Evolutionary conservation across 2,797 vertebrate genomes (phyloP), one percentile per base, ranked within the genome.

Genomic region (Pipistrellus nathusii): DNA sequence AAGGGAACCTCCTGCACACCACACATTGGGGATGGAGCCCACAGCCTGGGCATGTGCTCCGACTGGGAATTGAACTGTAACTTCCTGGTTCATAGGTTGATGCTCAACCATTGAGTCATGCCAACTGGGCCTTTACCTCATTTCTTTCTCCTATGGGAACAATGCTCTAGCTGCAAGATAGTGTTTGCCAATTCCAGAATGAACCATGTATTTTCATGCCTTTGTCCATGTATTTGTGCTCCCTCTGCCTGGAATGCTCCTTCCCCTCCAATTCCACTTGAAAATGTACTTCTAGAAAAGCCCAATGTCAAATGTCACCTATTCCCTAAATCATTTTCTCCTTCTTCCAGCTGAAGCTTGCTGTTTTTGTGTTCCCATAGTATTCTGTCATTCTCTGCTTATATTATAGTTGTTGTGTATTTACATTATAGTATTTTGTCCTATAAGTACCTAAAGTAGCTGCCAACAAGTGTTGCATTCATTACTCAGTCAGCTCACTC

Each of bases 201-300:
- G 86, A 84, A 57, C 12, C 62, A 4, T 72, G 1, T 62, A 23
- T 64, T 83, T 85, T 89, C 5, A 3, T 69, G 55, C 23, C 71
- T 94, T 94, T 80, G 25, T 17, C 13, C 1, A 6, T 59, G 2
- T 85, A 30, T 57, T 69, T 73, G 8, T 84, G 32, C 21, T 66
- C 12, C 44, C 12, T 82, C 8, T 5, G 13, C 38, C 30, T 91
- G 59, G 30, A 84, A 71, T 85, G 25, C 35, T 78, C 11, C 69
- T 92, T 81, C 30, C 53, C 12, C 5, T 91, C 32, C 46, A 11
- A 91, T 82, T 81, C 48, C 8, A 27, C 27, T 35, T 59, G 59
- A 78, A 92, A 94, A 85, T 8, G 5, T 71, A 17, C 18, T 72
- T 88, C 69, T 78, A 76, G 86, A 88, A 92, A 80, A 81, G 35